A percentile compares a stretch with the other conserved stretches of the same genome.
Evolutionary conservation across 2,113 vertebrate species (phyloP).

Genomic region (Semicossyphus pulcher): DNA sequence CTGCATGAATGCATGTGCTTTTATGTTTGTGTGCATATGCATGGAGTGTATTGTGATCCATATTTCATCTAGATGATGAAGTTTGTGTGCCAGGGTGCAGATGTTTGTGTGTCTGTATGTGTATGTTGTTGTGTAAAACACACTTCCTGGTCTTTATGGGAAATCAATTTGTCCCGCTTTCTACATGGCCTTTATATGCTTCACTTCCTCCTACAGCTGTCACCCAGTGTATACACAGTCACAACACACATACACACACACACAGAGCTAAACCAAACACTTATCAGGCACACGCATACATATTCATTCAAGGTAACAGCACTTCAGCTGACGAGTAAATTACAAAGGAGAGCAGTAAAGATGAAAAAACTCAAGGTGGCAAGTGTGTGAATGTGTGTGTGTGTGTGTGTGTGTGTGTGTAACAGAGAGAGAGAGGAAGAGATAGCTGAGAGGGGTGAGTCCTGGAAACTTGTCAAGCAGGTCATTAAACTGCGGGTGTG

Average conservation of each 20-base stretch:
- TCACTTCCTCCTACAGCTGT: conserved; percentile 56
- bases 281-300: conserved; percentile 38
- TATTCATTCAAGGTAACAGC: conserved; percentile 40
- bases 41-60: background rate
- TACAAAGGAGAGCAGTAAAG: conserved; percentile 34
- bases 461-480: conserved; percentile 48
- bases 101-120: conserved; percentile 15
- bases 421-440: conserved; percentile 11
- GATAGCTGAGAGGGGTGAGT: conserved; percentile 23
- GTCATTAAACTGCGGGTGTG: conserved; percentile 74
- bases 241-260: conserved; percentile 4
- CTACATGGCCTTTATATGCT: conserved; percentile 65
- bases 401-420: no score
- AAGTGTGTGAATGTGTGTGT: conserved; percentile 34
- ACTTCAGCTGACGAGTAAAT: conserved; percentile 56
- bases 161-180: conserved; percentile 76
- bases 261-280: conserved; percentile 28
- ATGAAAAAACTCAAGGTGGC: conserved; percentile 44
- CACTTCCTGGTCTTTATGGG: conserved; percentile 58
- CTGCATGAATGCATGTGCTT: background rate
- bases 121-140: conserved; percentile 40
- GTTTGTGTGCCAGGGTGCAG: conserved; percentile 6
- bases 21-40: no score
- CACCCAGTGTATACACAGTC: conserved; percentile 33
- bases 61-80: background rate